Evolutionary conservation across 1,140 invertebrate species (phyloP).

Genomic region (Pomacea maculata): DNA sequence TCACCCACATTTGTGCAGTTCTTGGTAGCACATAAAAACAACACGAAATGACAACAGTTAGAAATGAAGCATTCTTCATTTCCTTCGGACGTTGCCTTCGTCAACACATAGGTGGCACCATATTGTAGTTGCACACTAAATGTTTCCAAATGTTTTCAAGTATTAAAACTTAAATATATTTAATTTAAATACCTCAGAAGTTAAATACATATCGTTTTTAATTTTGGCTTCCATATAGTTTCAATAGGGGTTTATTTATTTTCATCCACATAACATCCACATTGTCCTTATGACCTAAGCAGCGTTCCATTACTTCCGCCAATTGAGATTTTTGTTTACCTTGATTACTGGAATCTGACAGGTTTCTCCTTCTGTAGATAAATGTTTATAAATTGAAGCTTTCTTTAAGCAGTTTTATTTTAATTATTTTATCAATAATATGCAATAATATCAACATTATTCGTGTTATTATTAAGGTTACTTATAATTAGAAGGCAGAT

Average conservation of each 20-base stretch:
- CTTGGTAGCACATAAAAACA: slow-evolving; percentile 30
- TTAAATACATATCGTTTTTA: no score
- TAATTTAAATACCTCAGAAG: no score
- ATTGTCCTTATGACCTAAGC: not conserved
- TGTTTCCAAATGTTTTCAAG: not conserved
- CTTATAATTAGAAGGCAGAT: no score
- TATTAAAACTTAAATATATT: no score
- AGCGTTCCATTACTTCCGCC: slow-evolving; percentile 4
- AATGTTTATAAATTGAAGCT: no score
- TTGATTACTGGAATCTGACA: slow-evolving; percentile 6
- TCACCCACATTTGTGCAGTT: slow-evolving; percentile 46
- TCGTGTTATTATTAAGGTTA: no score
- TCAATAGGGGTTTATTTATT: no score
- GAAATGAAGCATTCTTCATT: slow-evolving; percentile 41
- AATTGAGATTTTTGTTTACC: slow-evolving; percentile 22
- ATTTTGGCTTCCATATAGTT: no score
- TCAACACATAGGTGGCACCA: slow-evolving; percentile 20
- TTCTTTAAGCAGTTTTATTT: no score
- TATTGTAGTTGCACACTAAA: slow-evolving; percentile 16
- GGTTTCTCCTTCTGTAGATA: not conserved
- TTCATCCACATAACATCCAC: no score
- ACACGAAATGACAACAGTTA: slow-evolving; percentile 36
- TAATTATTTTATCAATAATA: no score
- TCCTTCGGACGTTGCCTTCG: slow-evolving; percentile 20
- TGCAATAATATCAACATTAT: no score